phyloP scores from a whole-genome alignment of 2,888 invertebrate genomes.

The Lochmaea crataegi region DNA sequence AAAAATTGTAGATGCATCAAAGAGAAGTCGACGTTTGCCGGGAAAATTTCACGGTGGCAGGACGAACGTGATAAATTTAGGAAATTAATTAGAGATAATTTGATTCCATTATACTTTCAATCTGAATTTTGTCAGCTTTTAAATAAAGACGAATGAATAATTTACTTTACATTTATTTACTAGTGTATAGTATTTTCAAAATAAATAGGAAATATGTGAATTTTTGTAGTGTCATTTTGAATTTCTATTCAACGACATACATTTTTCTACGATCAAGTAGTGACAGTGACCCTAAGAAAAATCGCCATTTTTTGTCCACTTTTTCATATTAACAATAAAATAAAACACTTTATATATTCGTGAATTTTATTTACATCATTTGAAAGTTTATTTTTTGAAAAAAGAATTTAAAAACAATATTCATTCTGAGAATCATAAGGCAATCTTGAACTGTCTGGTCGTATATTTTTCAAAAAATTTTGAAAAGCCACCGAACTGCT shows the following conservation, averaged over 20 bases:
- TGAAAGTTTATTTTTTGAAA: neutral
- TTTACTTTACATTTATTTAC: too few relatives aligned
- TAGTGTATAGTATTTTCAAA: too few relatives aligned
- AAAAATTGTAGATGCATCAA: conserved; percentile 40
- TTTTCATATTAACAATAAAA: neutral
- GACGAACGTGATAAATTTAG: conserved; percentile 41
- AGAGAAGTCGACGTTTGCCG: conserved; percentile 38
- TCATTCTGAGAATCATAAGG: conserved; percentile 36
- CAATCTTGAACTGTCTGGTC: conserved; percentile 33
- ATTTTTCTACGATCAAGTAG: too few relatives aligned
- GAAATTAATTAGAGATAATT: conserved; percentile 40
- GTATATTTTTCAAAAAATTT: conserved; percentile 54
- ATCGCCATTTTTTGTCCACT: too few relatives aligned
- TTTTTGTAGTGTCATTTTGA: too few relatives aligned
- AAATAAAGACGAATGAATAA: neutral
- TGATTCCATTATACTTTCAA: conserved; percentile 49
- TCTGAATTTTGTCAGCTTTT: conserved; percentile 49
- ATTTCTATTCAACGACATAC: too few relatives aligned
- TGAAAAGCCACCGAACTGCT: conserved; percentile 59
- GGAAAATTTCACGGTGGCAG: conserved; percentile 48
- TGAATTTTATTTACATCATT: conserved; percentile 4
- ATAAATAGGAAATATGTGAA: too few relatives aligned
- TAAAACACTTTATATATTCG: neutral
- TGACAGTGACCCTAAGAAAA: too few relatives aligned
- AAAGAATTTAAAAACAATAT: conserved; percentile 29